phyloP scores from a whole-genome alignment of 1,140 invertebrate genomes.

The Sweltsa coloradensis region DNA sequence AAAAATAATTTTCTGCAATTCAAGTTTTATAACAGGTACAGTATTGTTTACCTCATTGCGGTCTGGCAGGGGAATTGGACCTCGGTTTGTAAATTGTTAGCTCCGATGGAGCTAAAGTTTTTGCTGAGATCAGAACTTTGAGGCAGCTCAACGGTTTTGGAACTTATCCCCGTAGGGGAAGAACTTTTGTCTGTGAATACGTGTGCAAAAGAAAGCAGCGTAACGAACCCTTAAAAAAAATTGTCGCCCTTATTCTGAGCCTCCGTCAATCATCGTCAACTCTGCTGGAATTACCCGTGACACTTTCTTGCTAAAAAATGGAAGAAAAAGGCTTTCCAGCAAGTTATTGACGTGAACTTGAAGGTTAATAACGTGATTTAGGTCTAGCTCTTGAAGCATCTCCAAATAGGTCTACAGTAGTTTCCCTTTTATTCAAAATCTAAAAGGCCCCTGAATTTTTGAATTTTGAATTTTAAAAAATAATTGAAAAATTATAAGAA shows the following conservation, averaged over 20 bases:
- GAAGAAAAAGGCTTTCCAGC: slow-evolving; percentile 63
- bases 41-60: too few species aligned
- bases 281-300: slow-evolving; percentile 81
- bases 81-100: slow-evolving; percentile 61
- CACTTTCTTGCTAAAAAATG: slow-evolving; percentile 68
- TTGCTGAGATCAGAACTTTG: slow-evolving; percentile 61
- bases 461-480: too few species aligned
- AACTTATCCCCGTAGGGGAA: slow-evolving; percentile 30
- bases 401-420: too few species aligned
- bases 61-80: slow-evolving; percentile 77
- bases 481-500: too few species aligned
- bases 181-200: slow-evolving; percentile 48
- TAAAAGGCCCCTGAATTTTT: too few species aligned
- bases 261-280: slow-evolving; percentile 70
- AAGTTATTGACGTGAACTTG: slow-evolving; percentile 76
- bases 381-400: too few species aligned
- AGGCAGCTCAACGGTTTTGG: slow-evolving; percentile 47
- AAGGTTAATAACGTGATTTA: too few species aligned
- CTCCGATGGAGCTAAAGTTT: slow-evolving; percentile 68
- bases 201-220: slow-evolving; percentile 49
- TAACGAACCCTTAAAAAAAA: slow-evolving; percentile 37
- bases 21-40: too few species aligned
- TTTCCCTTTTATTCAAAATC: too few species aligned
- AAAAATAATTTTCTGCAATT: too few species aligned
- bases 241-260: slow-evolving; percentile 42